Base-by-base conservation (phyloP, 2,797 vertebrate species). In the Xenentodon cancila region DNA sequence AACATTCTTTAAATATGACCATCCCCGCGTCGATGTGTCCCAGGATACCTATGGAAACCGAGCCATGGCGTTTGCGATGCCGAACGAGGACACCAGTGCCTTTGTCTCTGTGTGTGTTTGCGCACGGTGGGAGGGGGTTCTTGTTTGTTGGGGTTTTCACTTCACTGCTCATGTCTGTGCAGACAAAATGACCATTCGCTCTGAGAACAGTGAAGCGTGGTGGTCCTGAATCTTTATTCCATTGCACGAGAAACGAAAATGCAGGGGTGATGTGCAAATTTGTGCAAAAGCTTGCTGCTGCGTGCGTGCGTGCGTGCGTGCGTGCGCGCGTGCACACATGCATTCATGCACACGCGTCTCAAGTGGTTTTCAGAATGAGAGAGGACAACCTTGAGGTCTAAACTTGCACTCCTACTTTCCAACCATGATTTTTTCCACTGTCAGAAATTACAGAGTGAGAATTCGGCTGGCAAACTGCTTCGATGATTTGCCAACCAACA, bases 101-200 rank as follows among this genome's bases (percentile, higher is more conserved):
- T 91, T 90, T 92, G 91, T 92, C 79, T 86, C 47, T 20, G 59
- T 19, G 8, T 40, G 30, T 30, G 30, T 30, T 5, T 30, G 7
- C 7, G 5, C 7, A 5, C 30, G 4, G 63, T 75, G 59, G 72
- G 70, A 5, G 3, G 25, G 25, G 25, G 25, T 5, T 25, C 71
- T 89, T 90, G 84, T 92, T 90, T 84, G 80, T 79, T 74, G 64
- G 78, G 60, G 79, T 86, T 91, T 89, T 88, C 87, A 89, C 86
- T 86, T 85, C 78, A 75, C 77, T 79, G 89, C 82, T 84, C 89
- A 68, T 77, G 89, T 92, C 86, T 59, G 52, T 72, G 91, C 81
- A 47, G 74, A 92, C 92, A 75, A 91, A 88, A 90, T 87, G 58
- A 79, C 76, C 75, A 73, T 80, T 80, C 79, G 84, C 77, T 64